Conservation (phyloP, 2,113 vertebrate genomes). For the Passer domesticus region DNA sequence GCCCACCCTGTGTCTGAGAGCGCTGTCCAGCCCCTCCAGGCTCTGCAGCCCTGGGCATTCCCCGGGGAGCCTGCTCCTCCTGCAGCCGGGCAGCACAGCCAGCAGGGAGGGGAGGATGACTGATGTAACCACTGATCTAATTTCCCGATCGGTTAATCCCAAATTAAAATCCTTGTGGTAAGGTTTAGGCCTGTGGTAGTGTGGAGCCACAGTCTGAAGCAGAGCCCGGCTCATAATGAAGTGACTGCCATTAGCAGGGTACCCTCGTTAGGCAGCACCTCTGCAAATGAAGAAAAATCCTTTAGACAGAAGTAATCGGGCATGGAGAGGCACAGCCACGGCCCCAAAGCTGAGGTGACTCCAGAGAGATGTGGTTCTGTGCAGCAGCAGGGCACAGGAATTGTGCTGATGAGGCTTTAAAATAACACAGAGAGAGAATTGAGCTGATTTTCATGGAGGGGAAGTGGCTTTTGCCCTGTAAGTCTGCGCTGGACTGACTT, state of each 20-base stretch:
- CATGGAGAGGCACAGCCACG: not conserved
- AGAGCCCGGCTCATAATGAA: not conserved
- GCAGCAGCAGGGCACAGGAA: not conserved
- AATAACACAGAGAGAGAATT: not conserved
- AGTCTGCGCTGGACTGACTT: not conserved
- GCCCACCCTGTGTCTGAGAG: not conserved
- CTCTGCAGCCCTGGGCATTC: not conserved
- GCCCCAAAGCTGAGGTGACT: not conserved
- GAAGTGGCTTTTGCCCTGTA: not conserved
- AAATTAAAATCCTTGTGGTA: slow-evolving; percentile 3
- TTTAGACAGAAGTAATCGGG: rapidly evolving
- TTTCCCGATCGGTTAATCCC: slow-evolving; percentile 47
- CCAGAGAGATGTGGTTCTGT: not conserved
- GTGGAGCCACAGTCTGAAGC: not conserved
- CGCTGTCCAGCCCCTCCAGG: rapidly evolving
- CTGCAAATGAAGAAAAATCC: not conserved
- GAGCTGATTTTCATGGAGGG: not conserved
- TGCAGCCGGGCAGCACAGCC: not conserved
- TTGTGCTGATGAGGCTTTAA: not conserved
- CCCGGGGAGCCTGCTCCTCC: not conserved
- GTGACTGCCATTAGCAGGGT: not conserved
- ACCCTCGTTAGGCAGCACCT: not conserved
- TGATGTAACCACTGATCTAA: not conserved
- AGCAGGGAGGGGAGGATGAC: not conserved
- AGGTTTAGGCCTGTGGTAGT: not conserved